Conservation (phyloP, 35 echinoderm and acorn worm genomes). For the Diadema setosum region DNA sequence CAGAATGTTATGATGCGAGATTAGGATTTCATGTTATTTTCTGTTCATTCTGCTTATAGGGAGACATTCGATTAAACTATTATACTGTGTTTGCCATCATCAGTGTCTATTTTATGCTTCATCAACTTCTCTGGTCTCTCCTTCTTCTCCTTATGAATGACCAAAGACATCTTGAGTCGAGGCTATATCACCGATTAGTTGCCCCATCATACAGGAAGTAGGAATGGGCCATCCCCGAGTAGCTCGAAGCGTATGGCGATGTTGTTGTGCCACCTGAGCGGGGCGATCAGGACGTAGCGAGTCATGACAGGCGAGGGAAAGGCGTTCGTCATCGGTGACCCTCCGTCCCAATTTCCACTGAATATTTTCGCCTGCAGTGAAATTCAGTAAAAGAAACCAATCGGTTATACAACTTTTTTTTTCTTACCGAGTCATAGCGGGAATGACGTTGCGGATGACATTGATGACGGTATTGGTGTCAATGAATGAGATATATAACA, state of each 20-base stretch:
- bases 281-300: neutral
- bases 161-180: too few relatives aligned
- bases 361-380: neutral
- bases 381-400: neutral
- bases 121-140: too few relatives aligned
- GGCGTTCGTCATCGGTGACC: neutral
- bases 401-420: neutral
- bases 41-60: too few relatives aligned
- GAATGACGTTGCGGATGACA: neutral
- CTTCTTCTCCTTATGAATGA: too few relatives aligned
- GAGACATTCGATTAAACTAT: too few relatives aligned
- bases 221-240: neutral
- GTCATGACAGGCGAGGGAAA: neutral
- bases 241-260: neutral
- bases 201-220: too few relatives aligned
- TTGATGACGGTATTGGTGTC: neutral
- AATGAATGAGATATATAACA: neutral
- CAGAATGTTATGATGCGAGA: too few relatives aligned
- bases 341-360: neutral
- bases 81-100: too few relatives aligned
- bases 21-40: too few relatives aligned
- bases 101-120: too few relatives aligned
- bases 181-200: too few relatives aligned
- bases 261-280: neutral
- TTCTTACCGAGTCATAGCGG: too few relatives aligned